A percentile compares a stretch with the other conserved stretches of the same genome.
Conservation (phyloP, 2,113 vertebrate species). For the Crotophaga sulcirostris region DNA sequence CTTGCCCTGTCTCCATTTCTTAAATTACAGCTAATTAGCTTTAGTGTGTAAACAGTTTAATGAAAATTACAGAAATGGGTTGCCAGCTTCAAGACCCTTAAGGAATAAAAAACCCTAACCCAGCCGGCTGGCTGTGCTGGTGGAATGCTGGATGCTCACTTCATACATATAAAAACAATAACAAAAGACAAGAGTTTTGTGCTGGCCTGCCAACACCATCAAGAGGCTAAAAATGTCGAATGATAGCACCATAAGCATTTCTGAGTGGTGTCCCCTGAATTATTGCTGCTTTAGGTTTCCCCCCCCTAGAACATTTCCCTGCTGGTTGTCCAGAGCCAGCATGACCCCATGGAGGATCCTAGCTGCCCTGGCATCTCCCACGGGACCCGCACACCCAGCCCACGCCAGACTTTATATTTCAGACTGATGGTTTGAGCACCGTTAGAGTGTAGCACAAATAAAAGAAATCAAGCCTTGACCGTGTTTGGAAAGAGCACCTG, state of each 20-base stretch:
- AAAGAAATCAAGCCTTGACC: not conserved
- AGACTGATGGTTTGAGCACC: not conserved
- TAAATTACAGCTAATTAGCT: not conserved
- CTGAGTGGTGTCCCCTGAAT: not conserved
- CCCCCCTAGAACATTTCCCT: not conserved
- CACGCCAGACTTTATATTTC: not conserved
- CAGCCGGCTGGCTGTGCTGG: not conserved
- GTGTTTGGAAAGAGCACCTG: not conserved
- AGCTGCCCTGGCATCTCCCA: rapidly evolving
- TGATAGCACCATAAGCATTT: slow-evolving; percentile 49
- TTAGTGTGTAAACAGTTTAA: not conserved
- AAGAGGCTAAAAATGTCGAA: not conserved
- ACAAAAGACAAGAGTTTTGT: slow-evolving; percentile 24
- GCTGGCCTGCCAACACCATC: slow-evolving; percentile 62
- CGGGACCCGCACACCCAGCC: not conserved
- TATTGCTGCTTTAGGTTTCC: not conserved
- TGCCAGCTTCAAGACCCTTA: slow-evolving; percentile 14
- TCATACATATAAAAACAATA: slow-evolving; percentile 40
- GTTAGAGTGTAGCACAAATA: not conserved
- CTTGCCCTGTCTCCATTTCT: not conserved
- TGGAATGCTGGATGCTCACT: not conserved
- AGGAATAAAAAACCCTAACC: not conserved
- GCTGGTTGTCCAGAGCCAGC: not conserved
- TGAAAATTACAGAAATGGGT: not conserved
- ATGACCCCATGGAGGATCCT: rapidly evolving